phyloP scores from a whole-genome alignment of 2,113 vertebrate species.

The Daboia siamensis region DNA sequence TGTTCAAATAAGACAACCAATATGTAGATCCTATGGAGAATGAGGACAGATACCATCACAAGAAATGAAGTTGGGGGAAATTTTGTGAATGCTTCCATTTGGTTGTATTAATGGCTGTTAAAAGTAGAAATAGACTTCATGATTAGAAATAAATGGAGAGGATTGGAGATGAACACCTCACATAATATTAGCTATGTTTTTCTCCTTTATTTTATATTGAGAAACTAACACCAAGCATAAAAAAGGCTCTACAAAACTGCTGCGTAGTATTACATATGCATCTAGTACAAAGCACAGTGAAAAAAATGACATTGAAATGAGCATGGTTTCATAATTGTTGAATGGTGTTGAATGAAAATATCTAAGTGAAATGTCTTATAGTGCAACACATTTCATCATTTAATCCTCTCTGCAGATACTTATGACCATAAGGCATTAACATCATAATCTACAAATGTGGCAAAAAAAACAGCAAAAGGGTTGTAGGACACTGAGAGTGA shows the following conservation, averaged over 20 bases:
- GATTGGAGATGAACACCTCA: constrained; percentile 1
- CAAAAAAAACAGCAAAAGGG: not conserved
- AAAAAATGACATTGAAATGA: not conserved
- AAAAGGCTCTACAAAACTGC: not conserved
- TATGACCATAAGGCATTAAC: not conserved
- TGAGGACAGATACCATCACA: not conserved
- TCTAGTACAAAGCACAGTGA: not conserved
- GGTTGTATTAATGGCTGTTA: not conserved
- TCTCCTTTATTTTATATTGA: constrained; percentile 21
- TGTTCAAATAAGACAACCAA: constrained; percentile 9
- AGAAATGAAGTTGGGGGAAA: not conserved
- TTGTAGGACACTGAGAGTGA: not conserved
- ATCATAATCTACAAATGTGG: not conserved
- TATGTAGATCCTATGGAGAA: constrained; percentile 15
- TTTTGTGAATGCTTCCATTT: not conserved
- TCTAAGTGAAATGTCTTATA: not conserved
- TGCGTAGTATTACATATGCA: not conserved
- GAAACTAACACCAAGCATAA: constrained; percentile 20
- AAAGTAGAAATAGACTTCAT: not conserved
- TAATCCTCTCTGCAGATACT: not conserved
- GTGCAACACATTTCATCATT: not conserved
- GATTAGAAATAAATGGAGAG: not conserved
- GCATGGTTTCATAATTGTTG: not conserved
- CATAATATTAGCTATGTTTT: constrained; percentile 1
- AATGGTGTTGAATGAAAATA: not conserved